These are phyloP conservation scores for Heliornis fulica DNA, from an alignment of 2,113 vertebrate genomes.

Conservation along the genomic window DNA sequence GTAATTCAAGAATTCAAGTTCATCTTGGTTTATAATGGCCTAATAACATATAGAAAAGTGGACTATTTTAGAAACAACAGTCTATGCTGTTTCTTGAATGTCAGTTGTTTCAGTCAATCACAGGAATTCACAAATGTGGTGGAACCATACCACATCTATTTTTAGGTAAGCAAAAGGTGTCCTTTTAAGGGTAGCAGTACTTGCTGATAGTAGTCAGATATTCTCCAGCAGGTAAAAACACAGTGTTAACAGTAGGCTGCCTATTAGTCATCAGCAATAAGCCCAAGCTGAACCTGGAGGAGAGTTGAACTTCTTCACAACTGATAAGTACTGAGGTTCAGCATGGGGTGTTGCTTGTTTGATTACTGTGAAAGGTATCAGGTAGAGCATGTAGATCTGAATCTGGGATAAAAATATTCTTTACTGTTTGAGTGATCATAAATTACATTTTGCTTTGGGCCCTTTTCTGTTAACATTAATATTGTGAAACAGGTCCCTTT, in stretches of 20 bases:
- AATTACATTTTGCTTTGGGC: not conserved
- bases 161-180: not conserved
- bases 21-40: not conserved
- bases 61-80: no score
- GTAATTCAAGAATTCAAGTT: not conserved
- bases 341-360: not conserved
- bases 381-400: not conserved
- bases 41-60: not conserved
- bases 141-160: not conserved
- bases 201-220: not conserved
- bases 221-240: not conserved
- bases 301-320: not conserved
- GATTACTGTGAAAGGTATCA: not conserved
- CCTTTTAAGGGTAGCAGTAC: not conserved
- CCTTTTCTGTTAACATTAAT: not conserved
- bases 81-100: not conserved
- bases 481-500: not conserved
- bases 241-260: not conserved
- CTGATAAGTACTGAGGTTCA: not conserved
- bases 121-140: not conserved
- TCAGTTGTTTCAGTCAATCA: not conserved
- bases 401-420: not conserved
- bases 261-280: not conserved
- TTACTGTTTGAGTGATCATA: not conserved
- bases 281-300: not conserved